Evolutionary conservation across 2,797 vertebrate species (phyloP).

Genomic region (Sphenodon punctatus): DNA sequence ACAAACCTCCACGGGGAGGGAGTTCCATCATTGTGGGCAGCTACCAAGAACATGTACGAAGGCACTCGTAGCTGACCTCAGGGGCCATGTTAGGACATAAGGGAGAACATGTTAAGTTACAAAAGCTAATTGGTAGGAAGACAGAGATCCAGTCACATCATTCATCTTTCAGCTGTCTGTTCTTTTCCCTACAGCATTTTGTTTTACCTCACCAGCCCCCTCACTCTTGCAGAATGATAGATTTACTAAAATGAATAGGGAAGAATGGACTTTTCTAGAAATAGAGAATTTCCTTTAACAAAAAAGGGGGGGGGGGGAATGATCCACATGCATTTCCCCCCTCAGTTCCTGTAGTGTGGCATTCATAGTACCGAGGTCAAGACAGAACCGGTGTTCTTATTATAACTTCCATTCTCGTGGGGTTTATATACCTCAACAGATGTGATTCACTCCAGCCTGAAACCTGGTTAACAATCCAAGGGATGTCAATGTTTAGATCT

Average conservation of each 20-base stretch:
- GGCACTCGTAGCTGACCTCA: too few relatives aligned
- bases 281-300: neutral
- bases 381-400: slow-evolving; percentile 18
- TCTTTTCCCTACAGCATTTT: neutral
- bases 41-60: too few relatives aligned
- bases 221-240: neutral
- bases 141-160: neutral
- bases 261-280: neutral
- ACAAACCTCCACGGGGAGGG: too few relatives aligned
- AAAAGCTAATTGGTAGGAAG: accelerated
- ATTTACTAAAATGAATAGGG: neutral
- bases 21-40: too few relatives aligned
- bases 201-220: too few relatives aligned
- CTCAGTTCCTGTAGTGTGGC: neutral
- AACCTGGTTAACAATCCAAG: slow-evolving; percentile 31
- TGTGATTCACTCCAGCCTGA: slow-evolving; percentile 24
- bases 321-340: neutral
- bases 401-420: slow-evolving; percentile 4
- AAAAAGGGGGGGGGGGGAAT: neutral
- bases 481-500: slow-evolving; percentile 16
- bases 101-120: too few relatives aligned
- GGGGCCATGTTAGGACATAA: too few relatives aligned
- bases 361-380: neutral
- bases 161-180: neutral
- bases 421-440: slow-evolving; percentile 26